phyloP scores from a whole-genome alignment of 2,113 vertebrate genomes.

The Hemiprocne comata region DNA sequence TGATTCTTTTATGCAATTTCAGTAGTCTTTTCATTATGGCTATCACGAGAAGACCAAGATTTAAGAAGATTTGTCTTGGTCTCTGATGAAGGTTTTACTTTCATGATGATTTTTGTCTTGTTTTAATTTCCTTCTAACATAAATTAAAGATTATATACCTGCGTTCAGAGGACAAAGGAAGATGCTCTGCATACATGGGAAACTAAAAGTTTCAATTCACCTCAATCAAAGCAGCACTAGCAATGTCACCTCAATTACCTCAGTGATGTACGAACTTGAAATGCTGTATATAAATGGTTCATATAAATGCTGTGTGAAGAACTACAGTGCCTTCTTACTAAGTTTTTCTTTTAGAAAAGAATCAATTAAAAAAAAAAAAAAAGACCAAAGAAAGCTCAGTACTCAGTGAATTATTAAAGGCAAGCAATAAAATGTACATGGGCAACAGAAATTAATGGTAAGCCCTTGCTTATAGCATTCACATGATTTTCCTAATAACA shows the following conservation, averaged over 20 bases:
- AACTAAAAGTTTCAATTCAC: background rate
- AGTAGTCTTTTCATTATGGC: background rate
- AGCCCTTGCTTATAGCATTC: background rate
- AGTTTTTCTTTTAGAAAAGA: background rate
- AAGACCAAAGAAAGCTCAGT: background rate
- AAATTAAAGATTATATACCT: background rate
- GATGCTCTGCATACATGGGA: background rate
- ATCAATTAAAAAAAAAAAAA: background rate
- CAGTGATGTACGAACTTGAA: background rate
- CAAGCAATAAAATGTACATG: background rate
- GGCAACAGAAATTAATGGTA: background rate
- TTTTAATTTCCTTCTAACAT: background rate
- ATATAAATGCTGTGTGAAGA: background rate
- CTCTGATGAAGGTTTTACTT: background rate
- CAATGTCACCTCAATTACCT: background rate
- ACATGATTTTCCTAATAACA: background rate
- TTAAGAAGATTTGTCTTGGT: background rate
- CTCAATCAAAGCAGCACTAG: background rate
- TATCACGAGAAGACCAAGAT: background rate
- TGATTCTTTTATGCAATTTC: background rate
- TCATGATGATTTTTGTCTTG: background rate
- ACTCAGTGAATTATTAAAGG: background rate
- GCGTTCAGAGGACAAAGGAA: background rate
- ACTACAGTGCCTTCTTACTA: background rate
- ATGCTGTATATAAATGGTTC: background rate